Evolutionary conservation across 2,113 vertebrate genomes (phyloP).

Genomic region (Ictidomys tridecemlineatus): DNA sequence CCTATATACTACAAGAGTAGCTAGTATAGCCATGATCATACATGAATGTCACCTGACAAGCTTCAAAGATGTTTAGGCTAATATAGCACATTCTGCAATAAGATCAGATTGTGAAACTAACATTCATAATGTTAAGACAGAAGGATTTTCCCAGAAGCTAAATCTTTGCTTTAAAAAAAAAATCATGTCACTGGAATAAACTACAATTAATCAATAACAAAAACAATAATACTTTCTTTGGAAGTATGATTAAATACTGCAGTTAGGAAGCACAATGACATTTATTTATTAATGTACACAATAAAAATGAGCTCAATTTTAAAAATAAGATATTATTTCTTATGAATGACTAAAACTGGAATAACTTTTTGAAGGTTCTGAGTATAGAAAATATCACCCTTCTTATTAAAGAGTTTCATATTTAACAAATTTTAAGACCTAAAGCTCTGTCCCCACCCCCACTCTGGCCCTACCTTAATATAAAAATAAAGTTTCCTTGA

Average conservation of each 20-base stretch:
- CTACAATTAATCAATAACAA: neutral
- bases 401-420: neutral
- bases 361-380: neutral
- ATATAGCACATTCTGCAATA: neutral
- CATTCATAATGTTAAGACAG: neutral
- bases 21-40: neutral
- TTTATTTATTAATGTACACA: neutral
- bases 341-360: neutral
- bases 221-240: neutral
- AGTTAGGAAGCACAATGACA: neutral
- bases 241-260: conserved; percentile 10
- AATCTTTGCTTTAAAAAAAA: neutral
- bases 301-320: neutral
- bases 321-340: neutral
- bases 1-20: neutral
- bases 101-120: neutral
- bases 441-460: neutral
- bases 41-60: neutral
- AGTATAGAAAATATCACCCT: neutral
- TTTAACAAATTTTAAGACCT: neutral
- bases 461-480: neutral
- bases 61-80: neutral
- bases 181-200: neutral
- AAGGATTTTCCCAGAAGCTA: neutral
- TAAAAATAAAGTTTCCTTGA: neutral